Base-by-base conservation (phyloP, 2,113 vertebrate genomes). In the Motacilla alba region DNA sequence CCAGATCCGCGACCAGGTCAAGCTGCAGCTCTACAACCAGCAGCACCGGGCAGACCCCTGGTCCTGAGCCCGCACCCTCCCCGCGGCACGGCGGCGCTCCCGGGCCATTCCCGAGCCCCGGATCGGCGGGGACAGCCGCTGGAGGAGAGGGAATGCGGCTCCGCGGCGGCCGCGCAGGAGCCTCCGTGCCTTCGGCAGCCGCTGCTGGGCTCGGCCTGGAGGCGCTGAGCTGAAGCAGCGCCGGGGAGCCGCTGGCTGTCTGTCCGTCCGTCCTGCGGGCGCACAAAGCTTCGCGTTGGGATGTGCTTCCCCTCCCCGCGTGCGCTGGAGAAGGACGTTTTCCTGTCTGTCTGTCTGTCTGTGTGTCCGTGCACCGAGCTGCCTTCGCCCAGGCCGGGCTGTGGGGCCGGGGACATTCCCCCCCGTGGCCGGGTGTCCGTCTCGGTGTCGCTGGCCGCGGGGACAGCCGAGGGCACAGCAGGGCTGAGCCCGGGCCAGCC, bases 1-100 rank as follows among this genome's bases (percentile, higher is more conserved):
- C 96, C 99, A 99, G 98, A 99, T 99, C 95, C 98, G 98, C 67
- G 98, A 99, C 94, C 99, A 99, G 97, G 97, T 99, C 59, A 97
- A 98, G 87, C 98, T 99, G 27, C 99, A 99, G 97, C 96, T 98
- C 70, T 99, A 99, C 98, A 99, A 98, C 93, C 82, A 94, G 70
- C 98, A 97, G 95, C 99, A 99, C 96, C 98, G 75, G 22, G 96
- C 97, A 0, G 99, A 99, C 89, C 99, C 98, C 1, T 99, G 99
- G 99, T 97, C 97, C 87, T 98, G 96, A 98, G 69, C 47, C 26
- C 26, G 46, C 41, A 23, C 9, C 56, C 33, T 21, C 55, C 55
- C 33, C 3, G 33, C 56, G 22, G 22, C 22, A 10, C 33, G 33
- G 56, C n/a, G 1, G 35, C 4, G 15, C 31, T 46, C 46, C 2